phyloP scores from a whole-genome alignment of 2,797 vertebrate genomes.

The Mormyrops boulengeri region DNA sequence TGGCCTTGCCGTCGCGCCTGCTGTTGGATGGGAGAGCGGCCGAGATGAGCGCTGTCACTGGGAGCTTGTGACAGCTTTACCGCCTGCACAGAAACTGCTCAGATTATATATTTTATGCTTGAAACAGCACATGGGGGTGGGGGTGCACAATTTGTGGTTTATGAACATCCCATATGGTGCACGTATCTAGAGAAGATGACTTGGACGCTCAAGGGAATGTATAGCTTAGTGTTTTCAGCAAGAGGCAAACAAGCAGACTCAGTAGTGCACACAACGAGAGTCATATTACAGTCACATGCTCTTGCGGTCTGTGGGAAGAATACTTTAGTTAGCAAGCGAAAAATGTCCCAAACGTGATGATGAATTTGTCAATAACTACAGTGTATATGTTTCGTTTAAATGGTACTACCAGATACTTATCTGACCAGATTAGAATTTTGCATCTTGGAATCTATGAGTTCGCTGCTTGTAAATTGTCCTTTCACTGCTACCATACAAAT shows the following conservation, averaged over 20 bases:
- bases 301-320: background rate
- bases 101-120: background rate
- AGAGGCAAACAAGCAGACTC: background rate
- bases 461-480: background rate
- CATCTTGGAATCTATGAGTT: background rate
- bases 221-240: background rate
- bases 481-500: background rate
- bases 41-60: background rate
- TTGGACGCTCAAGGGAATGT: background rate
- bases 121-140: background rate
- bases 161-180: background rate
- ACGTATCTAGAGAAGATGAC: background rate
- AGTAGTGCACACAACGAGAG: background rate
- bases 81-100: background rate
- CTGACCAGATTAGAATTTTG: background rate
- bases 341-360: background rate
- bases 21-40: constrained; percentile 2
- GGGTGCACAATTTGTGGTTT: background rate
- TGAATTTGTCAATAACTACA: background rate
- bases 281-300: constrained; percentile 5
- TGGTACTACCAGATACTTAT: background rate
- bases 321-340: background rate
- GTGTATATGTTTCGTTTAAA: background rate
- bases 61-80: background rate
- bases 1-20: background rate